These are phyloP conservation scores for Orientallactaga sibirica DNA, from an alignment of 2,797 vertebrate species.

Conservation along the genomic window DNA sequence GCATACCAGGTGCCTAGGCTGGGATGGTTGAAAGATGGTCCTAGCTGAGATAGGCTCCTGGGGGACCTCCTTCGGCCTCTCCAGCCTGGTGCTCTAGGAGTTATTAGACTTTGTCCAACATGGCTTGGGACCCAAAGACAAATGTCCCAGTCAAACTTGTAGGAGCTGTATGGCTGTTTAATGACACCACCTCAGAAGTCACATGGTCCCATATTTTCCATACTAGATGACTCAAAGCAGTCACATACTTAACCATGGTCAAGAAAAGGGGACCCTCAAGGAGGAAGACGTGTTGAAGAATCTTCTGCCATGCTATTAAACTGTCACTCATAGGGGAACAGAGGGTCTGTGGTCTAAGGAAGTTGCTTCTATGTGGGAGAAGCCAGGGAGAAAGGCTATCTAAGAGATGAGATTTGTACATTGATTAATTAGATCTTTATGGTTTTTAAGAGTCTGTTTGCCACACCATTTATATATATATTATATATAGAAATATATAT, in stretches of 20 bases:
- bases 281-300: not conserved
- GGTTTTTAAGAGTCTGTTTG: not conserved
- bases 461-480: too few species aligned
- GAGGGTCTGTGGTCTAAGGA: not conserved
- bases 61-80: not conserved
- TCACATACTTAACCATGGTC: not conserved
- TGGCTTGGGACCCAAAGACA: not conserved
- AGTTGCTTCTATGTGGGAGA: not conserved
- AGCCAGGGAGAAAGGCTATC: not conserved
- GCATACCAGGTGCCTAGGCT: fast-evolving
- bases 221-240: not conserved
- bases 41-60: not conserved
- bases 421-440: not conserved
- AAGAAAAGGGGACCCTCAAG: not conserved
- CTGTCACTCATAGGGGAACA: not conserved
- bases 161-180: not conserved
- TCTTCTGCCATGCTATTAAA: not conserved
- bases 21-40: not conserved
- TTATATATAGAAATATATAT: too few species aligned
- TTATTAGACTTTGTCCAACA: not conserved
- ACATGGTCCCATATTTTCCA: not conserved
- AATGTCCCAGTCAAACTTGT: not conserved
- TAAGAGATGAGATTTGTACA: not conserved
- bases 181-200: not conserved
- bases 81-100: not conserved